Evolutionary conservation across 2,797 vertebrate genomes (phyloP).

Genomic region (Malurus leucopterus): DNA sequence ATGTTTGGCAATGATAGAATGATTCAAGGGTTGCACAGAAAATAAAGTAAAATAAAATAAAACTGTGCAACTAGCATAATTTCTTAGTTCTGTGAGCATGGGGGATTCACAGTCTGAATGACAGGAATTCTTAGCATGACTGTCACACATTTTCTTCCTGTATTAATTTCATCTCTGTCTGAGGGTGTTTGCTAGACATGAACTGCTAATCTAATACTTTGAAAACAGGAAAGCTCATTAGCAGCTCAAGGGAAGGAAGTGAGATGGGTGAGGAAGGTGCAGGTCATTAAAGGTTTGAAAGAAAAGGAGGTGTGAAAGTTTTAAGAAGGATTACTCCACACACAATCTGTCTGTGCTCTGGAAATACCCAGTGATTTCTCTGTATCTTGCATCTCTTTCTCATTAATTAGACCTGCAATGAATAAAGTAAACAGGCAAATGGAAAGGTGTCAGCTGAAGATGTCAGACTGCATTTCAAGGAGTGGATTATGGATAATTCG

Average conservation of each 20-base stretch:
- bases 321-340: background rate
- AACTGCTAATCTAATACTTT: background rate
- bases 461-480: background rate
- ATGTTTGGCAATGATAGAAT: background rate
- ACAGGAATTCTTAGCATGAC: background rate
- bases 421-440: background rate
- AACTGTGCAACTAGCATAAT: background rate
- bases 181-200: constrained; percentile 4
- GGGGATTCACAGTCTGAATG: background rate
- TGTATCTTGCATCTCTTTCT: background rate
- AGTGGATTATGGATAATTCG: background rate
- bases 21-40: background rate
- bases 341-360: background rate
- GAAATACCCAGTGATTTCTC: background rate
- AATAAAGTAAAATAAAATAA: background rate
- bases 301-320: constrained; percentile 5
- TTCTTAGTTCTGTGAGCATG: background rate
- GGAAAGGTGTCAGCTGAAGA: background rate
- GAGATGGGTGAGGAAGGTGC: background rate
- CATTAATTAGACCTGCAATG: background rate
- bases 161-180: background rate
- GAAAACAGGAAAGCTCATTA: constrained; percentile 32
- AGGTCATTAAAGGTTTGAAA: background rate
- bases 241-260: background rate
- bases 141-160: background rate